These are phyloP conservation scores for Magallana nippona DNA, from an alignment of 2,888 invertebrate species.

Conservation along the genomic window DNA sequence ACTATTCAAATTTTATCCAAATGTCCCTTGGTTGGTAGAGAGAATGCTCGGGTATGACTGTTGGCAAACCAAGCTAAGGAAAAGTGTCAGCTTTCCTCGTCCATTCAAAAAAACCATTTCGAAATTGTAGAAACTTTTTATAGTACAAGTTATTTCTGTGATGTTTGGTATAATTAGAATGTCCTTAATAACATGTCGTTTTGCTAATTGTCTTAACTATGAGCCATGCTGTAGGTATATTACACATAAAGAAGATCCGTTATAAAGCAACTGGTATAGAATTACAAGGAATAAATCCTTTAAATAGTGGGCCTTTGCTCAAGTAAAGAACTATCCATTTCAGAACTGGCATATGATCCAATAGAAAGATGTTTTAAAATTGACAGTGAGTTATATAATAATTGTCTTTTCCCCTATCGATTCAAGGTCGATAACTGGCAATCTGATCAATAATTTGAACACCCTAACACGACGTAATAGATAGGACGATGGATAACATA, in stretches of 20 bases:
- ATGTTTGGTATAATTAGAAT: conserved; percentile 3
- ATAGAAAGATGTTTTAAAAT: conserved; percentile 2
- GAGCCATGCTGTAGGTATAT: conserved; percentile 22
- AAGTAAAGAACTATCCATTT: conserved; percentile 7
- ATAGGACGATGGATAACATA: background rate
- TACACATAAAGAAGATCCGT: background rate
- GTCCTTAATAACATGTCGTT: conserved; percentile 1
- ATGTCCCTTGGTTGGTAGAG: too few species aligned
- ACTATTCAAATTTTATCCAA: too few species aligned
- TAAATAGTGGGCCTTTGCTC: conserved; percentile 27
- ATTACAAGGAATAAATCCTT: conserved; percentile 24
- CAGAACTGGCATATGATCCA: conserved; percentile 1
- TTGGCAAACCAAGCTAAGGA: too few species aligned
- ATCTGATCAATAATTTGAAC: conserved; percentile 14
- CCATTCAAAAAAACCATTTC: too few species aligned
- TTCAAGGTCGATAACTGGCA: conserved; percentile 3
- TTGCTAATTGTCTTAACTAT: conserved; percentile 18
- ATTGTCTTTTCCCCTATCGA: conserved; percentile 11
- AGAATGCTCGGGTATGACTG: too few species aligned
- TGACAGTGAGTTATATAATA: conserved; percentile 33
- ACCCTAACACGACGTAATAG: conserved; percentile 1
- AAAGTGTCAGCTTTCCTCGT: too few species aligned
- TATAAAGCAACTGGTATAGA: background rate
- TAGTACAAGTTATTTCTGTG: too few species aligned
- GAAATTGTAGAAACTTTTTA: too few species aligned